Evolutionary conservation across 2,797 vertebrate genomes (phyloP), one percentile per base, ranked within the genome.

Genomic region (Pseudomugil gertrudae): DNA sequence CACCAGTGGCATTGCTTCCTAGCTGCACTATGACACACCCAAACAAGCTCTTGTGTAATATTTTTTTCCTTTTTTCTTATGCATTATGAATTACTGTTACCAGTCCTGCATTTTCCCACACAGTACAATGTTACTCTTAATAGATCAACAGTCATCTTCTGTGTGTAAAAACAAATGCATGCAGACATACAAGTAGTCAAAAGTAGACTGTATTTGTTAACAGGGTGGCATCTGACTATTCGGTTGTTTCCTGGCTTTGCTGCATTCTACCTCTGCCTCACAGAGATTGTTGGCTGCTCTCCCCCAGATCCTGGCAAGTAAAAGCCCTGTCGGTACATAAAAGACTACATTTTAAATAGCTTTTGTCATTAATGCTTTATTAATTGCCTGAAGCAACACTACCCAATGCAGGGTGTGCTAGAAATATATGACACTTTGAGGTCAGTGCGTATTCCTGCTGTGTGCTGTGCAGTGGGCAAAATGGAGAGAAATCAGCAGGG

Each of bases 361-460:
- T 94, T 96, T 96, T 96, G 96, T 97, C 96, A 96, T 98, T 97
- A 97, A 98, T 96, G 96, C 96, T 97, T 98, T 98, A 98, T 98
- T 98, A 98, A 98, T 96, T 96, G 98, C 97, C 95, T 59, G 84
- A 85, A 96, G 97, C 95, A 90, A 95, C 90, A 84, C 88, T 94
- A 93, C 92, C 89, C 92, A 84, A 92, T 87, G 93, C 93, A 86
- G 91, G 93, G 94, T 94, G 93, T 95, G 95, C 95, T 94, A 92
- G 95, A 96, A 94, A 95, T 94, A 93, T 95, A 92, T 97, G 97
- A 97, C 96, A 98, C 95, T 97, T 97, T 96, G 96, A 97, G 97
- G 98, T 98, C 96, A 97, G 95, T 89, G 93, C 80, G 85, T 96
- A 93, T 94, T 93, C 95, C 95, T 91, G 93, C 95, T 94, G 95